A percentile compares a stretch with the other conserved stretches of the same genome.
phyloP scores from a whole-genome alignment of 2,113 vertebrate species.

The Upupa epops region DNA sequence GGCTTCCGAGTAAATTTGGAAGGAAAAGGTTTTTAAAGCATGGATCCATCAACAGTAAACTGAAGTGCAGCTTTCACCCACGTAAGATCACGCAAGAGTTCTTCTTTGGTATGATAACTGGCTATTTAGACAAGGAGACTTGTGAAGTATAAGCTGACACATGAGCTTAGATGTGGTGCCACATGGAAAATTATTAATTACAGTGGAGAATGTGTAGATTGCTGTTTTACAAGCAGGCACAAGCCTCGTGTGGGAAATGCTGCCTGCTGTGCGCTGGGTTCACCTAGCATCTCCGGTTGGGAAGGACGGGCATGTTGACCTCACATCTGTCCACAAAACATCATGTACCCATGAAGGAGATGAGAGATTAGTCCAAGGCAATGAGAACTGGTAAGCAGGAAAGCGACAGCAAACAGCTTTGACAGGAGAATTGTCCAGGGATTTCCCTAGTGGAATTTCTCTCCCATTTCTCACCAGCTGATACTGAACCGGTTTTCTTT shows the following conservation, averaged over 20 bases:
- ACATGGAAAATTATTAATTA: slow-evolving; percentile 44
- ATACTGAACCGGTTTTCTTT: slow-evolving; percentile 31
- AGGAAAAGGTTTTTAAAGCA: neutral
- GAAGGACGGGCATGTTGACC: neutral
- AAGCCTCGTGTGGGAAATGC: slow-evolving; percentile 7
- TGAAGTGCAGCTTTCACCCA: neutral
- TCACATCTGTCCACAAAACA: slow-evolving; percentile 60
- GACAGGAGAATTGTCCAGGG: slow-evolving; percentile 40
- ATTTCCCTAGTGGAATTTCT: slow-evolving; percentile 42
- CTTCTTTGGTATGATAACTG: neutral
- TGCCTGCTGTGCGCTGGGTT: neutral
- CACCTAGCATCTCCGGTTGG: neutral
- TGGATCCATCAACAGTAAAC: neutral
- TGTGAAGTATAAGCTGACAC: neutral
- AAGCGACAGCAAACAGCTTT: slow-evolving; percentile 42
- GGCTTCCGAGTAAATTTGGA: neutral
- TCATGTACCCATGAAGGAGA: slow-evolving; percentile 57
- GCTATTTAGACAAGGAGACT: neutral
- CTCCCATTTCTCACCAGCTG: neutral
- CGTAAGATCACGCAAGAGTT: slow-evolving; percentile 8
- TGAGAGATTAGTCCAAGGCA: slow-evolving; percentile 58
- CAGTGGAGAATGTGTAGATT: neutral
- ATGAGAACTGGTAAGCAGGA: slow-evolving; percentile 52
- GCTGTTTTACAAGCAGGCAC: slow-evolving; percentile 43
- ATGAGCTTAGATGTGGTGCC: neutral